These are phyloP conservation scores for Oreortyx pictus DNA, from an alignment of 2,797 vertebrate species.

Conservation along the genomic window DNA sequence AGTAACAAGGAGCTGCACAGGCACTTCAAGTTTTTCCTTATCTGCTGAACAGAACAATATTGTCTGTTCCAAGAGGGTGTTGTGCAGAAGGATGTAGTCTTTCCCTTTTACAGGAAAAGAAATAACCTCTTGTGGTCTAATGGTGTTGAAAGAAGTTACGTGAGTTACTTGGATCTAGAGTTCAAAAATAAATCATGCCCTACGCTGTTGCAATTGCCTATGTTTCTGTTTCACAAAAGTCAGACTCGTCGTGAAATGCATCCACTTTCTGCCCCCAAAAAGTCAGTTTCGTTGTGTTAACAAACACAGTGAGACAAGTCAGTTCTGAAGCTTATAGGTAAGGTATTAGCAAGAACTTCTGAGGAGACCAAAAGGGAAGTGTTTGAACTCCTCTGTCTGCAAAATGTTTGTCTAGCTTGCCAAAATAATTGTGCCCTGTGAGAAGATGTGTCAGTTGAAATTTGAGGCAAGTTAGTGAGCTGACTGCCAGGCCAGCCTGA, in stretches of 20 bases:
- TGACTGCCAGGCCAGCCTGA: background rate
- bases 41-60: background rate
- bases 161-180: background rate
- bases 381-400: background rate
- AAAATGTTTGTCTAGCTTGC: background rate
- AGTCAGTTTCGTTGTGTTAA: background rate
- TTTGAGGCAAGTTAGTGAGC: background rate
- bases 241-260: background rate
- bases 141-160: background rate
- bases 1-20: background rate
- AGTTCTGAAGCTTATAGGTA: background rate
- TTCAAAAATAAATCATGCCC: background rate
- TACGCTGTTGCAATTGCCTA: fast-evolving
- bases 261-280: background rate
- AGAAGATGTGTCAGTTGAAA: background rate
- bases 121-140: background rate
- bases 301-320: background rate
- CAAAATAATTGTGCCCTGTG: background rate
- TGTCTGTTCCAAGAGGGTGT: background rate
- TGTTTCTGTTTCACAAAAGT: background rate
- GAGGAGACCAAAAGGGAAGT: background rate
- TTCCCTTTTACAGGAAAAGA: background rate
- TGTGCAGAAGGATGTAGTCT: background rate
- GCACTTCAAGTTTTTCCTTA: background rate
- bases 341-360: background rate